Conservation (phyloP, 1,140 invertebrate genomes). For the Phortica variegata region DNA sequence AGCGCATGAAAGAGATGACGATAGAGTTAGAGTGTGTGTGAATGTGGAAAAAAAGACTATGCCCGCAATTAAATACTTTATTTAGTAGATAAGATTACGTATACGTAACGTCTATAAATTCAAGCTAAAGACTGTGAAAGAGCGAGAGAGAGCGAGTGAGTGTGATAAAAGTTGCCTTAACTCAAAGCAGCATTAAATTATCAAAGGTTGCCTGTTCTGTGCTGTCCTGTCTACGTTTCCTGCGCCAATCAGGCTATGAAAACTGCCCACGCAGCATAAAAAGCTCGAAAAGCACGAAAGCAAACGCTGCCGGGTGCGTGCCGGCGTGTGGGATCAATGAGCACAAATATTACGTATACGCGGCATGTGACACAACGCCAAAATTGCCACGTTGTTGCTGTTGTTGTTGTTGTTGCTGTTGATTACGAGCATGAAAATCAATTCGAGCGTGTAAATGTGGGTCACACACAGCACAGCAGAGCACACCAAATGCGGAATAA, state of each 20-base stretch:
- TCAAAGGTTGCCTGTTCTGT: constrained; percentile 29
- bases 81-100: no score
- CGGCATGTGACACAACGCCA: constrained; percentile 34
- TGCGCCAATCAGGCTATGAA: no score
- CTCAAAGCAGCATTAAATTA: constrained; percentile 53
- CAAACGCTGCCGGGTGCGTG: constrained; percentile 31
- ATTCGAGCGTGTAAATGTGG: constrained; percentile 50
- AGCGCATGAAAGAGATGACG: no score
- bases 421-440: constrained; percentile 52
- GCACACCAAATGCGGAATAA: no score
- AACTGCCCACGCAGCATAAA: constrained; percentile 43
- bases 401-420: constrained; percentile 23
- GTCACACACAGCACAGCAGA: constrained; percentile 24
- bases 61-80: no score
- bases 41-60: no score
- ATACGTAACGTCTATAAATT: constrained; percentile 13
- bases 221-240: no score
- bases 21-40: no score
- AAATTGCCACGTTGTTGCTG: no score
- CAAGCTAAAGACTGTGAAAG: no score
- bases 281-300: constrained; percentile 7
- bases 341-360: constrained; percentile 34
- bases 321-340: constrained; percentile 48
- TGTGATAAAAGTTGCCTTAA: constrained; percentile 33
- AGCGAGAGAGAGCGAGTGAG: no score